A percentile compares a stretch with the other conserved stretches of the same genome.
Conservation (phyloP, 2,113 vertebrate genomes). For the Bujurquina vittata region DNA sequence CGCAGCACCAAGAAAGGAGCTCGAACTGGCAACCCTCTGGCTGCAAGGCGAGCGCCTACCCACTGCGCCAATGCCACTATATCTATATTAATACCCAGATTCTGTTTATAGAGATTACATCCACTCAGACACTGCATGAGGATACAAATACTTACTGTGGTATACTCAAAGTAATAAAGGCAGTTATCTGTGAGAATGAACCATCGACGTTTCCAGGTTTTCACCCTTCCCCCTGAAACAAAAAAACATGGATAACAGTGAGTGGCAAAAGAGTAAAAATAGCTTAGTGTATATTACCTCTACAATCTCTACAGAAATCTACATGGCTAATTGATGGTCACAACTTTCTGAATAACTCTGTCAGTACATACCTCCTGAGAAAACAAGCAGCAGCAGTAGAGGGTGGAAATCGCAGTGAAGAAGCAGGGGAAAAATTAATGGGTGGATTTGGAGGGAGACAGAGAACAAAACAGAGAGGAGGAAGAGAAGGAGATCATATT, state of each 20-base stretch:
- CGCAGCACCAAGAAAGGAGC: too few relatives aligned
- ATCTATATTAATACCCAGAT: neutral
- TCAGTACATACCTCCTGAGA: slow-evolving; percentile 82
- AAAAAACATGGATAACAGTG: neutral
- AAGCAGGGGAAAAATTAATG: slow-evolving; percentile 69
- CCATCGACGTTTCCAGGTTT: slow-evolving; percentile 85
- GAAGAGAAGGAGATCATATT: slow-evolving; percentile 71
- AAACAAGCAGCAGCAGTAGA: slow-evolving; percentile 79
- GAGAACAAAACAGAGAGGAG: slow-evolving; percentile 41
- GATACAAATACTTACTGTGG: slow-evolving; percentile 77
- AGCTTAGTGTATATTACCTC: neutral
- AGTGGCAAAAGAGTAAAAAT: neutral
- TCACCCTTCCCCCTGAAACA: slow-evolving; percentile 81
- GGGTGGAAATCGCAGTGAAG: slow-evolving; percentile 73
- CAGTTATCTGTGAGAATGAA: slow-evolving; percentile 86
- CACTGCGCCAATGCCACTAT: too few relatives aligned
- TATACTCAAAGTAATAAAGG: slow-evolving; percentile 86
- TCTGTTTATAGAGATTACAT: neutral
- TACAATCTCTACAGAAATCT: slow-evolving; percentile 14
- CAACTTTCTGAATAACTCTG: slow-evolving; percentile 12
- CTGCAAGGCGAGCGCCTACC: too few relatives aligned
- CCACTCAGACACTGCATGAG: neutral
- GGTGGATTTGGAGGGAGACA: slow-evolving; percentile 60
- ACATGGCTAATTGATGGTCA: neutral
- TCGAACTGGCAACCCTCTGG: too few relatives aligned